Percentiles rank a stretch among this genome's conserved stretches.
Conservation (phyloP, 2,113 vertebrate genomes). For the Nyctereutes procyonoides region DNA sequence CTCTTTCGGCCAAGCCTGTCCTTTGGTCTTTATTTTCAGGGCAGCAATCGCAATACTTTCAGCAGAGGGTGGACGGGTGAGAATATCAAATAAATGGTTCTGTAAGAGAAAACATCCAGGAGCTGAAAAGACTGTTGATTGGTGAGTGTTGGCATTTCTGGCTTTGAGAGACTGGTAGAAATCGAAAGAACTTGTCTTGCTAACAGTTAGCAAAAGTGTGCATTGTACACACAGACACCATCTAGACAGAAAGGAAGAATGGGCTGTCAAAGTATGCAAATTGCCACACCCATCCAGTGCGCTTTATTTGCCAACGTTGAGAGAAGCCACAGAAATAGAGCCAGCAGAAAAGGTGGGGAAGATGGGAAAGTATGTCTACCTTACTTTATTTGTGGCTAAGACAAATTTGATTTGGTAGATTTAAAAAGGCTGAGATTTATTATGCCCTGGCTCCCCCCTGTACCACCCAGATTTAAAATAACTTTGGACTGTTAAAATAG, state of each 20-base stretch:
- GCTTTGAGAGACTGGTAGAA: not conserved
- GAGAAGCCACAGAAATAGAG: not conserved
- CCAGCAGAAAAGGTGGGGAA: not conserved
- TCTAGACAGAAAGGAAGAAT: not conserved
- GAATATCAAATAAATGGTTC: not conserved
- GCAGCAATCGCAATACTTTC: not conserved
- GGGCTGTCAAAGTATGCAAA: not conserved
- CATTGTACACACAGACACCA: not conserved
- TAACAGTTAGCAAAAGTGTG: not conserved
- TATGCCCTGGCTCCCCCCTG: not conserved
- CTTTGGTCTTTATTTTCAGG: not conserved
- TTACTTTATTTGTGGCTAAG: not conserved
- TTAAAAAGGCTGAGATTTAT: not conserved
- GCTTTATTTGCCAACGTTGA: not conserved
- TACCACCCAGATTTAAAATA: not conserved
- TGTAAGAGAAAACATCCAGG: not conserved
- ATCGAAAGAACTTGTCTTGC: not conserved
- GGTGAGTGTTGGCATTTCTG: not conserved
- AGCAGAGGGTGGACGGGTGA: not conserved
- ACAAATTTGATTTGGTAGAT: not conserved
- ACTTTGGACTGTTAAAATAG: not conserved
- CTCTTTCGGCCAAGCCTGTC: not conserved
- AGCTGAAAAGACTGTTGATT: not conserved
- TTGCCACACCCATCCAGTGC: rapidly evolving
- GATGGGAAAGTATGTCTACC: not conserved